These are phyloP conservation scores for Lepidurus packardi DNA, from an alignment of 1,140 invertebrate species.

Conservation along the genomic window DNA sequence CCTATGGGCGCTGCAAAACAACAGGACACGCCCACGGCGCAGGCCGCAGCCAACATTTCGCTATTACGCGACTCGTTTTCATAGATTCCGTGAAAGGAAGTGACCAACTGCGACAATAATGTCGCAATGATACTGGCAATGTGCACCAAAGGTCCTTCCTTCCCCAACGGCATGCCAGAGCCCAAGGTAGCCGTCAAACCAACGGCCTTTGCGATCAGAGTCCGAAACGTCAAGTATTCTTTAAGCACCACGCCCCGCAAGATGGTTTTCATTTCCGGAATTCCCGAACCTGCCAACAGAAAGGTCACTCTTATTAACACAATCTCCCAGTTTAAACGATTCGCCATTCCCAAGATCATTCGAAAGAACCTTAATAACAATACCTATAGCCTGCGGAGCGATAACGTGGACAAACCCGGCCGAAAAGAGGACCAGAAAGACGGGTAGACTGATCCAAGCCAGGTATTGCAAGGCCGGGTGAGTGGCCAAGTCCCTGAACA, in stretches of 20 bases:
- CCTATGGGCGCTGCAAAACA: constrained; percentile 94
- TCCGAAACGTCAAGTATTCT: constrained; percentile 93
- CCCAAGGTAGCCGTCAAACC: constrained; percentile 92
- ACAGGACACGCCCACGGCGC: constrained; percentile 90
- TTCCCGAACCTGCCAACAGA: constrained; percentile 73
- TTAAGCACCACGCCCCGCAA: constrained; percentile 91
- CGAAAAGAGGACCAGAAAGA: constrained; percentile 85
- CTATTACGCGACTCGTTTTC: constrained; percentile 89
- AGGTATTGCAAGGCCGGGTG: constrained; percentile 75
- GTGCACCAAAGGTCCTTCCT: constrained; percentile 97
- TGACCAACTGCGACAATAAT: constrained; percentile 83
- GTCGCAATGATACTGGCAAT: constrained; percentile 94
- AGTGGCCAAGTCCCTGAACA: constrained; percentile 77
- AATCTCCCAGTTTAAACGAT: too few relatives aligned
- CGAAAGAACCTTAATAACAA: constrained; percentile 35
- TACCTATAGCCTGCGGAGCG: constrained; percentile 87
- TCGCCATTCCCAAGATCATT: too few relatives aligned
- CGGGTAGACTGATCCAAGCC: constrained; percentile 81
- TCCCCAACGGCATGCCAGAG: constrained; percentile 92
- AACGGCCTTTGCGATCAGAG: constrained; percentile 89
- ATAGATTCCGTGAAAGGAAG: constrained; percentile 89
- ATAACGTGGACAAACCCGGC: constrained; percentile 91
- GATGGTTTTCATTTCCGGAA: constrained; percentile 99
- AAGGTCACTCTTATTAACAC: neutral
- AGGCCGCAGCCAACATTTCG: constrained; percentile 78